These are phyloP conservation scores for Acanthoscelides obtectus DNA, from an alignment of 2,888 invertebrate genomes.

Conservation along the genomic window DNA sequence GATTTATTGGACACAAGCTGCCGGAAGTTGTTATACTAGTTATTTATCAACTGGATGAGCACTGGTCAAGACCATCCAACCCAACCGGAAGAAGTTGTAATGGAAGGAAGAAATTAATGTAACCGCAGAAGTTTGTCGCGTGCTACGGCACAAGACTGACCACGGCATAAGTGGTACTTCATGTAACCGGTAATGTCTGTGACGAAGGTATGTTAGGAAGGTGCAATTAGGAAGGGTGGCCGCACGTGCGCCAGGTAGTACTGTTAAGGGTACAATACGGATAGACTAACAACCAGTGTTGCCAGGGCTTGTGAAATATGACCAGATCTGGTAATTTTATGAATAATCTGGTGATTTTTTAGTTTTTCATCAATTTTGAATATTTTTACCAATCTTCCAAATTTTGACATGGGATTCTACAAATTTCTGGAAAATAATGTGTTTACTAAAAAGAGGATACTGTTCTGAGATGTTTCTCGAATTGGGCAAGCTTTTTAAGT, in stretches of 20 bases:
- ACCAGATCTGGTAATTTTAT: no score
- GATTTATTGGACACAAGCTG: no score
- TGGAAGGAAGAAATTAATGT: slow-evolving; percentile 21
- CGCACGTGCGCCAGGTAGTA: neutral
- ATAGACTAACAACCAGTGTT: no score
- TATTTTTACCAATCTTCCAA: no score
- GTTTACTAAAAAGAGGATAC: no score
- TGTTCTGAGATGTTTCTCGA: no score
- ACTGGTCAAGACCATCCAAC: neutral
- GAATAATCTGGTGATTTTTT: no score
- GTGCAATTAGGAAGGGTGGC: neutral
- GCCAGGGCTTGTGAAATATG: no score
- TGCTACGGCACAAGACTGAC: slow-evolving; percentile 24
- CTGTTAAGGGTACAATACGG: neutral
- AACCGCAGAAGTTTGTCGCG: slow-evolving; percentile 26
- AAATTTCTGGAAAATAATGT: no score
- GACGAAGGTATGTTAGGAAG: neutral
- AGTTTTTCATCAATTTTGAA: no score
- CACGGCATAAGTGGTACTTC: slow-evolving; percentile 26
- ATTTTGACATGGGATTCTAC: no score
- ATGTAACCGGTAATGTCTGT: slow-evolving; percentile 28
- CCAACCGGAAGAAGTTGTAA: slow-evolving; percentile 21
- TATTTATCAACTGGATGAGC: neutral
- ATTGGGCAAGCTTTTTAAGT: no score
- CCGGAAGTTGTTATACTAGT: neutral